These are phyloP conservation scores for Podiceps cristatus DNA, from an alignment of 2,113 vertebrate species.

Conservation along the genomic window DNA sequence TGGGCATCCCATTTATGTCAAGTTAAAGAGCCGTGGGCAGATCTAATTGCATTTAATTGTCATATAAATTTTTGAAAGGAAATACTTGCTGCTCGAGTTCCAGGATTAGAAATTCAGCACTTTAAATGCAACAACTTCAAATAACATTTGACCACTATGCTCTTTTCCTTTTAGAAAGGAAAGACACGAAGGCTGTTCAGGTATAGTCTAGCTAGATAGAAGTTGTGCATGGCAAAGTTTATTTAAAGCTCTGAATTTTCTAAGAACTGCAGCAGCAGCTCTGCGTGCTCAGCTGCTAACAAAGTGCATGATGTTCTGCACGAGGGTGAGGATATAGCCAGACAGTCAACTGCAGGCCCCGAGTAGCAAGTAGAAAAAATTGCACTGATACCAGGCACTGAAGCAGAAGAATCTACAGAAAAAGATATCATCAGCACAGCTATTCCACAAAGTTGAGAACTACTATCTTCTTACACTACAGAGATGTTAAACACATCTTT, in stretches of 20 bases:
- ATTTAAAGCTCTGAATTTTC: background rate
- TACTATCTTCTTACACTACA: background rate
- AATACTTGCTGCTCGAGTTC: background rate
- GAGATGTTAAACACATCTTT: background rate
- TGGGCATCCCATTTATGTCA: background rate
- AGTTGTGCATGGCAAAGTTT: background rate
- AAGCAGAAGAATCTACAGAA: background rate
- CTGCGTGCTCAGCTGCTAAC: background rate
- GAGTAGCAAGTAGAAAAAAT: background rate
- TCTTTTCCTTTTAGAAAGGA: background rate
- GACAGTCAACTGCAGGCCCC: background rate
- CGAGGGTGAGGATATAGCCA: background rate
- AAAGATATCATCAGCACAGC: background rate
- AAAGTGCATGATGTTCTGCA: background rate
- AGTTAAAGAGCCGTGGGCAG: background rate
- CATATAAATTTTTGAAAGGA: constrained; percentile 29
- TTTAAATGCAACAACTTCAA: background rate
- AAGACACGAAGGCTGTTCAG: background rate
- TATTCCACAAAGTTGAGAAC: background rate
- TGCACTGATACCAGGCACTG: background rate
- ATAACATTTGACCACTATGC: background rate
- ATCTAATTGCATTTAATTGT: constrained; percentile 38
- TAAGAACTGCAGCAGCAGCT: background rate
- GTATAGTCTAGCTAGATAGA: background rate
- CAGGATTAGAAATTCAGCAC: background rate